Base-by-base conservation (phyloP, 2,797 vertebrate genomes). In the Brachymystax lenok region DNA sequence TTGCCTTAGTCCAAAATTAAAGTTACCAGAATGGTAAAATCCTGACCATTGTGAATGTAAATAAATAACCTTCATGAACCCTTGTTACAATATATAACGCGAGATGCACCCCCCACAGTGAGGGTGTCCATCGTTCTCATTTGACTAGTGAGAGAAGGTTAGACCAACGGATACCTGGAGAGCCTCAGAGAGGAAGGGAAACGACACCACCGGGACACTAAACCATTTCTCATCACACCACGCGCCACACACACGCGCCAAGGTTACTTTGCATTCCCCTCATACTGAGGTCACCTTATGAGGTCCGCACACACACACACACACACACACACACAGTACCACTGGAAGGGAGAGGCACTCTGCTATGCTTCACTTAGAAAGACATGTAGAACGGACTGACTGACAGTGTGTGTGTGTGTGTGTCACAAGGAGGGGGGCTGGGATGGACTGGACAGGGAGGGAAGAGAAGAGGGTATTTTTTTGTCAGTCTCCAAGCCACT, bases 251-350 rank as follows among this genome's bases (percentile, higher is more conserved):
- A 59, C 74, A 68, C 61, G 2, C 30, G n/a, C 68, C 86, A 86
- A 83, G 82, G 83, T 89, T 86, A 87, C 81, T 85, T 82, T 88
- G 83, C 88, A 86, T 85, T 79, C 75, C 71, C 82, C 85, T 84
- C 87, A 85, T 84, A 83, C 75, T 59, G 68, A 79, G 85, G 85
- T 82, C 82, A 85, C 81, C 85, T 85, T 83, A 74, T 78, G 82
- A 71, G 35, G 30, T 77, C 69, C 40, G 30, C 33, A 51, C 52
- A 27, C 56, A 33, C 40, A 82, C 33, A 35, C 33, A 33, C 30
- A 33, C 30, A 30, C 30, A 51, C 28, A 17, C 50, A 71, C 14
- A 21, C 77, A 71, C 77, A 68, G 54, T 74, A 61, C 74, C 74
- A 76, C 61, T 56, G 68, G 67, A 19, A 73, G 79, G 80, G 71